phyloP scores from a whole-genome alignment of 2,888 invertebrate genomes.

The Antheraea yamamai region DNA sequence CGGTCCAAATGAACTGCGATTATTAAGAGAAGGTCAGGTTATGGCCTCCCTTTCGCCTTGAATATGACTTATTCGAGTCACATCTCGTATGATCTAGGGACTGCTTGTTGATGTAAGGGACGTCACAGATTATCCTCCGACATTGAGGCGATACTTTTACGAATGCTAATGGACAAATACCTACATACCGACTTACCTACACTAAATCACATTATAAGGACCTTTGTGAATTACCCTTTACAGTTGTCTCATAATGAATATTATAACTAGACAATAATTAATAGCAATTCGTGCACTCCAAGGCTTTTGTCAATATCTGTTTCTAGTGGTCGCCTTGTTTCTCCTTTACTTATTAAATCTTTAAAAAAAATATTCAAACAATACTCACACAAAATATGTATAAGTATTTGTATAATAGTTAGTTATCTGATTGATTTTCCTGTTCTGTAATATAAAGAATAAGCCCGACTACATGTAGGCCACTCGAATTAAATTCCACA shows the following conservation, averaged over 20 bases:
- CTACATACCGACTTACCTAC: conserved; percentile 32
- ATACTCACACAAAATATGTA: background rate
- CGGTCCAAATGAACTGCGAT: conserved; percentile 3
- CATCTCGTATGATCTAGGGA: conserved; percentile 42
- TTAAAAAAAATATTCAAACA: background rate
- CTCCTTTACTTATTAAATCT: background rate
- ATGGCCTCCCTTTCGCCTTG: conserved; percentile 44
- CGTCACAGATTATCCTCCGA: conserved; percentile 59
- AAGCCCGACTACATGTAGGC: background rate
- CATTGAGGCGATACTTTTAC: conserved; percentile 57
- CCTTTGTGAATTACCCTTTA: conserved; percentile 10
- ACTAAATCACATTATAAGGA: conserved; percentile 42
- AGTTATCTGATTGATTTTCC: background rate
- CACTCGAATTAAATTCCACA: background rate
- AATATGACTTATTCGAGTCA: conserved; percentile 49
- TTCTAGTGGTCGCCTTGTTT: background rate
- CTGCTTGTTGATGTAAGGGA: conserved; percentile 46
- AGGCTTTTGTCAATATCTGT: background rate
- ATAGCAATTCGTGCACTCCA: background rate
- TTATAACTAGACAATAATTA: background rate
- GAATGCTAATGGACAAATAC: conserved; percentile 53
- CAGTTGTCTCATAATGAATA: background rate
- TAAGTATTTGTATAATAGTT: background rate
- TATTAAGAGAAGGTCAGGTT: conserved; percentile 41
- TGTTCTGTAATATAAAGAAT: background rate